Base-by-base conservation (phyloP, 2,888 invertebrate species). In the Calliopum simillimum region DNA sequence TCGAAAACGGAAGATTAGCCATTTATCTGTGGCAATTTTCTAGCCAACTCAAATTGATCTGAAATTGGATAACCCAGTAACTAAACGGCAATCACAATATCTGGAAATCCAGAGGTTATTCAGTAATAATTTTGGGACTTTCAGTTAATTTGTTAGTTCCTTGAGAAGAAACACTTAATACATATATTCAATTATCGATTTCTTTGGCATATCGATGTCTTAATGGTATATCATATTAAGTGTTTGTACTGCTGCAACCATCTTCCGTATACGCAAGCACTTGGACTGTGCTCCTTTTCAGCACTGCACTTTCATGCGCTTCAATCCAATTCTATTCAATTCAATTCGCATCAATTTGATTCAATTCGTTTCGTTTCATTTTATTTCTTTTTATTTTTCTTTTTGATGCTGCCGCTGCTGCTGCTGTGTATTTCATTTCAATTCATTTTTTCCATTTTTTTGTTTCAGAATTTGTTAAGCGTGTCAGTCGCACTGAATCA, bases 291-390 rank as follows among this genome's bases (percentile, higher is more conserved):
- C 51, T 19, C n/a, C 4, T 5, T 21, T 21, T 76, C 70, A n/a
- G n/a, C 71, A 72, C 71, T 70, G 64, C 58, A 72, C 53, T 73
- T 70, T 71, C 71, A 69, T 73, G 71, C 64, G 68, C 68, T 72
- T 72, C 51, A 72, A 65, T 72, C 71, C 72, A 33, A 33, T 33
- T 33, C 33, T 71, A 72, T 76, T 71, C 72, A 72, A 72, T 70
- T 67, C 58, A 72, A 58, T 73, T 70, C 73, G 71, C 69, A 73
- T 72, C 64, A 68, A 69, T 72, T 72, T 47, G 72, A 65, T 72
- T 72, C 72, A 33, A 33, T 33, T 33, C 33, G 6, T 6, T 66
- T 44, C 46, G 46, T 46, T 8, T 44, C 44, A 8, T 25, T 46
- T 44, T 66, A 12, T 44, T 55, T 64, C 16, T 46, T 33, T 11